Evolutionary conservation across 2,797 vertebrate species (phyloP), one percentile per base, ranked within the genome.

Genomic region (Capromys pilorides): DNA sequence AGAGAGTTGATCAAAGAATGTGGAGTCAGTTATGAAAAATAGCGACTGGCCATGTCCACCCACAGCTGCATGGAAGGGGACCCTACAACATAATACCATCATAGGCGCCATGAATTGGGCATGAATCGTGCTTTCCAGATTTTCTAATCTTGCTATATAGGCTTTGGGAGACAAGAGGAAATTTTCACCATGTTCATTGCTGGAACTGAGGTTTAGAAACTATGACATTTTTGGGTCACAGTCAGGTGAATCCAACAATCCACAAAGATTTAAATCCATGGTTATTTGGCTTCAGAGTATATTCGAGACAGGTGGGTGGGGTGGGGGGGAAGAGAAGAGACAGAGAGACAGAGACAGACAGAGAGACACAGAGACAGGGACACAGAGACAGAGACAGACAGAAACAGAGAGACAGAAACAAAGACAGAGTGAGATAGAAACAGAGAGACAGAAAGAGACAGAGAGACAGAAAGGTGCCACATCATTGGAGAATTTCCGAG

Each of bases 91-190:
- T 31, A 41, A 57, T 33, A 51, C 90, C 92, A 62, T 36, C 91
- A 82, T 39, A 89, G 45, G 19, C 57, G 57, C 49, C 82, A 39
- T 62, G 28, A 81, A 75, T 66, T 84, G 24, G 1, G 1, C 73
- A 71, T n/a, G 21, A 88, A 80, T 67, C 95, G 91, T 62, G 28
- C 24, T 54, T 88, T 41, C n/a, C 4, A 82, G 79, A 66, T 78
- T 81, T 87, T 94, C n/a, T 61, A 91, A 73, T 64, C 12, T 16
- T 92, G 12, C n/a, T 64, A 94, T 86, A 87, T 86, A 87, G 90
- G 79, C 61, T 62, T 49, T 41, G 6, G 1, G 90, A 95, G 33
- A 84, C 13, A 88, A 33, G 59, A 78, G 41, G 85, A 94, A 71
- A 49, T 75, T 61, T 66, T 86, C 36, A 81, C 5, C 5, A 93